These are phyloP conservation scores for Apteryx mantelli DNA, from an alignment of 2,113 vertebrate genomes.

Conservation along the genomic window DNA sequence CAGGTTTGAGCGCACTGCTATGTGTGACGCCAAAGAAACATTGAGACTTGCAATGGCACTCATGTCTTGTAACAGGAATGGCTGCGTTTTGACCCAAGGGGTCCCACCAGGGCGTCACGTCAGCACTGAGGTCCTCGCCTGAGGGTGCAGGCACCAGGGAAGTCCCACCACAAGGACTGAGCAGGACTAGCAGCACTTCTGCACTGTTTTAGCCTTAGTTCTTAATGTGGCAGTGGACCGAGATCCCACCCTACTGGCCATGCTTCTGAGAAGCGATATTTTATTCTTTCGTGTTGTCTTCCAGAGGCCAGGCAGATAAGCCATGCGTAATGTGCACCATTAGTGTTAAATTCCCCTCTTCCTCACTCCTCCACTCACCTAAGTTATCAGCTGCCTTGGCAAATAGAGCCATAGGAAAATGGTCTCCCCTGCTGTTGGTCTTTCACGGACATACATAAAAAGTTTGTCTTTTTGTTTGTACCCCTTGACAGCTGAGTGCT, in stretches of 20 bases:
- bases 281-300: background rate
- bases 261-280: background rate
- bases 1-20: background rate
- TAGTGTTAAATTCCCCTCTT: slow-evolving; percentile 12
- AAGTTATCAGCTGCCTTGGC: background rate
- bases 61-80: background rate
- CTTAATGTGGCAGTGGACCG: background rate
- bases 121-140: background rate
- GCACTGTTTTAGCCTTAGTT: background rate
- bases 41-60: background rate
- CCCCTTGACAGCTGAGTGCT: background rate
- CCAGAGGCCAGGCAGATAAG: slow-evolving; percentile 9
- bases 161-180: background rate
- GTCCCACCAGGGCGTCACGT: background rate
- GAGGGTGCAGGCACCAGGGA: background rate
- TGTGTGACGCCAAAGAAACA: background rate
- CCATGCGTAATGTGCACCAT: background rate
- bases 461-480: background rate
- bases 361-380: background rate
- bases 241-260: background rate
- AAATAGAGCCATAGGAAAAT: background rate
- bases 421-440: background rate
- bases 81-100: background rate
- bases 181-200: background rate
- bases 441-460: background rate